Percentiles rank a stretch among this genome's conserved stretches.
These are phyloP conservation scores for Casuarius casuarius DNA, from an alignment of 2,113 vertebrate genomes.

Conservation along the genomic window DNA sequence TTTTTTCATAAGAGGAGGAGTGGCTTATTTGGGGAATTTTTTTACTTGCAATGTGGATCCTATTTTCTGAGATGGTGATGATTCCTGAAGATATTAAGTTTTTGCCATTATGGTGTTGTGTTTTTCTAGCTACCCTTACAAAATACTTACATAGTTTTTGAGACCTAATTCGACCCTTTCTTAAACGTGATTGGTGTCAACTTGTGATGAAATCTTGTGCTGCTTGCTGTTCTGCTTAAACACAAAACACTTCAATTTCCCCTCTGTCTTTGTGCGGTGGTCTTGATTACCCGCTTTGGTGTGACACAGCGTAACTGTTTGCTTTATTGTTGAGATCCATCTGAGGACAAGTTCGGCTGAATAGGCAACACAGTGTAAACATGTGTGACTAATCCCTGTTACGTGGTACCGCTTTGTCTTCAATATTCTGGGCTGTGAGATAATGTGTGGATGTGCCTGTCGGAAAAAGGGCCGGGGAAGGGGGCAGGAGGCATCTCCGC, in stretches of 20 bases:
- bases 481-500: not conserved
- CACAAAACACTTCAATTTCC: not conserved
- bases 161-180: not conserved
- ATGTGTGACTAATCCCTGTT: conserved; percentile 34
- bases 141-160: not conserved
- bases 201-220: not conserved
- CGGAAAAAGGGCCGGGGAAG: not conserved
- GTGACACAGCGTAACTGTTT: conserved; percentile 37
- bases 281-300: conserved; percentile 27
- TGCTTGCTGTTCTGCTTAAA: not conserved
- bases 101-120: not conserved
- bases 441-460: not conserved
- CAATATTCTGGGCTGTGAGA: conserved; percentile 10
- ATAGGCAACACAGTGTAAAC: conserved; percentile 46
- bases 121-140: not conserved
- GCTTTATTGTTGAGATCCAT: conserved; percentile 44
- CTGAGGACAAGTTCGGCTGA: conserved; percentile 34
- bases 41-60: not conserved
- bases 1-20: not conserved
- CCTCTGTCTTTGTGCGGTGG: conserved; percentile 9
- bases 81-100: not conserved
- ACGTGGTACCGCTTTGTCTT: not conserved
- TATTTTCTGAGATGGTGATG: not conserved
- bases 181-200: not conserved
- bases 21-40: not conserved